A percentile compares a stretch with the other conserved stretches of the same genome.
Evolutionary conservation across 1,140 invertebrate species (phyloP).

Genomic region (Trypoxylus dichotomus): DNA sequence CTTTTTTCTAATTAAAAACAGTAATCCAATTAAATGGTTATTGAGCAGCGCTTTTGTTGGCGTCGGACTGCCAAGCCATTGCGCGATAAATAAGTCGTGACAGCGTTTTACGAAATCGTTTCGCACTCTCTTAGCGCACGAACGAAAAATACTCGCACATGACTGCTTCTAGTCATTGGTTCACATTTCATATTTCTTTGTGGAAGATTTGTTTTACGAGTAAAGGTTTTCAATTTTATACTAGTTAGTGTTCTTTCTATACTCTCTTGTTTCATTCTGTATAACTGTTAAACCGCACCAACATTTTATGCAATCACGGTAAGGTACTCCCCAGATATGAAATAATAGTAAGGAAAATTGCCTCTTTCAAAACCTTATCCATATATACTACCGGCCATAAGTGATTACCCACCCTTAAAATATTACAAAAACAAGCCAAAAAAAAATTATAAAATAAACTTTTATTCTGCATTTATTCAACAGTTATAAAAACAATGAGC

Average conservation of each 20-base stretch:
- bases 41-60: conserved; percentile 5
- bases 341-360: too few relatives aligned
- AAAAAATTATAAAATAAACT: too few relatives aligned
- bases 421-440: too few relatives aligned
- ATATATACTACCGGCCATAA: too few relatives aligned
- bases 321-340: too few relatives aligned
- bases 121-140: not conserved
- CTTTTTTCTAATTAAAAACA: not conserved
- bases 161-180: not conserved
- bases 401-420: too few relatives aligned
- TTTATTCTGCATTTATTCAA: too few relatives aligned
- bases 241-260: not conserved
- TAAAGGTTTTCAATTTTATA: not conserved
- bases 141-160: conserved; percentile 6
- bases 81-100: conserved; percentile 13
- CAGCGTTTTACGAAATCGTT: not conserved
- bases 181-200: not conserved
- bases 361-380: too few relatives aligned
- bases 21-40: conserved; percentile 24
- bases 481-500: too few relatives aligned
- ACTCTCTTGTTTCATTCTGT: too few relatives aligned
- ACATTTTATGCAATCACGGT: too few relatives aligned
- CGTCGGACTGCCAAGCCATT: not conserved
- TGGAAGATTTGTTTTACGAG: not conserved
- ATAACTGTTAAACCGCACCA: too few relatives aligned